Conservation (phyloP, 2,888 invertebrate genomes). For the Rhingia campestris region DNA sequence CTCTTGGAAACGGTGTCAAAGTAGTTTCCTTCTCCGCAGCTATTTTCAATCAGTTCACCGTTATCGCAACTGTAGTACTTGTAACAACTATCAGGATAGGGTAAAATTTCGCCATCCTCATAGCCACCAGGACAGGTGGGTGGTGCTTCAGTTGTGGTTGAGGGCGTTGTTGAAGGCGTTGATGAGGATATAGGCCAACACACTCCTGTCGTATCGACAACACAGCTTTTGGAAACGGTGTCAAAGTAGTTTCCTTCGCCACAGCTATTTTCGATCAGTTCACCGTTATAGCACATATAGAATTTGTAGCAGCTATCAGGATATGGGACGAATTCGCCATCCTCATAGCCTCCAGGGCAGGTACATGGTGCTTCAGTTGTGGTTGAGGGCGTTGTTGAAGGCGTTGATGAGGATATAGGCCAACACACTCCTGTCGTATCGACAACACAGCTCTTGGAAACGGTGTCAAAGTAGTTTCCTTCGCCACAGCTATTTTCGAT, state of each 20-base stretch:
- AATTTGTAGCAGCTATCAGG: conserved; percentile 77
- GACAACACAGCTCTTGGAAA: too few relatives aligned
- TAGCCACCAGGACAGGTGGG: conserved; percentile 38
- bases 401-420: neutral
- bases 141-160: neutral
- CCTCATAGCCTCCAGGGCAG: conserved; percentile 75
- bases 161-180: neutral
- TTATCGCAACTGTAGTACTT: conserved; percentile 77
- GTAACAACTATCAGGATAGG: conserved; percentile 75
- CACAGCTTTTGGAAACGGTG: conserved; percentile 71
- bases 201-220: conserved; percentile 70
- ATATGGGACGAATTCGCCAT: conserved; percentile 75
- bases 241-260: conserved; percentile 77
- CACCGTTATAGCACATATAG: conserved; percentile 75
- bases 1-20: conserved; percentile 67
- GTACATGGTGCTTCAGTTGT: conserved; percentile 37
- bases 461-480: too few relatives aligned
- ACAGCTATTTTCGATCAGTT: conserved; percentile 76
- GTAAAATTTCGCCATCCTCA: conserved; percentile 75
- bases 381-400: neutral
- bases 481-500: too few relatives aligned
- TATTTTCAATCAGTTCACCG: conserved; percentile 72
- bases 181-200: conserved; percentile 20
- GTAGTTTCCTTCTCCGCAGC: conserved; percentile 75
- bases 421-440: too few relatives aligned